A percentile compares a stretch with the other conserved stretches of the same genome.
Evolutionary conservation across 2,797 vertebrate genomes (phyloP).

Genomic region (Oreortyx pictus): DNA sequence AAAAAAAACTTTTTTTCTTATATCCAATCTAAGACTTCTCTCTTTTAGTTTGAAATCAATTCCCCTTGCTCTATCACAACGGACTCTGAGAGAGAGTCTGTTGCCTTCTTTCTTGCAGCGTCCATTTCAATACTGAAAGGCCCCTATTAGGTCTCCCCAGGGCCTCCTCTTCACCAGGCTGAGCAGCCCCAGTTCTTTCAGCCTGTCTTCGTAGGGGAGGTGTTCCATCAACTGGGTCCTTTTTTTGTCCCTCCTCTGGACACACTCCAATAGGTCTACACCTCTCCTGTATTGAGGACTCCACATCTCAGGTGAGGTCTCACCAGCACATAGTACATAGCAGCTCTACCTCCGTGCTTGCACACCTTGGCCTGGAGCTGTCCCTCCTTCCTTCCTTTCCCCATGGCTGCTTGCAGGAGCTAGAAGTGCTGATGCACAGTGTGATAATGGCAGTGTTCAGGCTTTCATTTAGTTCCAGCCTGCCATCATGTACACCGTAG

Average conservation of each 20-base stretch:
- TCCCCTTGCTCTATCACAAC: not conserved
- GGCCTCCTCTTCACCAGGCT: too few species aligned
- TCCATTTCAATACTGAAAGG: not conserved
- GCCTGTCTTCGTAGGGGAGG: too few species aligned
- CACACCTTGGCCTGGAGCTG: rapidly evolving
- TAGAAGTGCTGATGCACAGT: not conserved
- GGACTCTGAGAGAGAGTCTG: not conserved
- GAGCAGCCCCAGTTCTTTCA: too few species aligned
- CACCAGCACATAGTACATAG: too few species aligned
- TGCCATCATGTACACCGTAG: not conserved
- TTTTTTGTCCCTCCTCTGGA: too few species aligned
- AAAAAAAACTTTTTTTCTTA: not conserved
- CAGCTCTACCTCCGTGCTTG: not conserved
- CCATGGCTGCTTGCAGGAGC: not conserved
- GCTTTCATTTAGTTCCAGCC: not conserved
- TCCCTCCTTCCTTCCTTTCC: not conserved
- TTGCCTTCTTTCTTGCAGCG: not conserved
- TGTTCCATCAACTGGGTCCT: too few species aligned
- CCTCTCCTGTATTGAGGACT: too few species aligned
- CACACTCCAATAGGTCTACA: too few species aligned
- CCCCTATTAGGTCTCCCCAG: too few species aligned
- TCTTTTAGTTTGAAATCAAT: not conserved
- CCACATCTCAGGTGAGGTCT: too few species aligned
- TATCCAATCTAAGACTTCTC: not conserved
- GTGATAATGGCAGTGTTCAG: not conserved